Evolutionary conservation across 2,888 invertebrate genomes (phyloP).

Genomic region (Clitarchus hookeri): DNA sequence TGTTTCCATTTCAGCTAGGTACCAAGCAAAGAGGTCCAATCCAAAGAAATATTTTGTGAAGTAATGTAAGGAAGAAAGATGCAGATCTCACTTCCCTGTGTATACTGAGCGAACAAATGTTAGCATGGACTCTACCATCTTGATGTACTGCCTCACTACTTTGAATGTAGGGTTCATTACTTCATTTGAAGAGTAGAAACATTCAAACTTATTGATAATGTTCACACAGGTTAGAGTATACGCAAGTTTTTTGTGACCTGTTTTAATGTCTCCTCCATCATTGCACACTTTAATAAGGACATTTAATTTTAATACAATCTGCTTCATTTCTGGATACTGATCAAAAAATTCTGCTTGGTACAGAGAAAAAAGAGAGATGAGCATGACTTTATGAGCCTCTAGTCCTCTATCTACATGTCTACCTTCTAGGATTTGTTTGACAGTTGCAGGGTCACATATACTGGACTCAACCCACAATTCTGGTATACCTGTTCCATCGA

Average conservation of each 20-base stretch:
- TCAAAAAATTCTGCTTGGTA: not conserved
- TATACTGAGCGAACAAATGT: not conserved
- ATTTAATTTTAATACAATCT: not conserved
- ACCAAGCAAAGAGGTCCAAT: not conserved
- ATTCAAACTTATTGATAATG: not conserved
- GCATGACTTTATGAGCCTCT: conserved; percentile 12
- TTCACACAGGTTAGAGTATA: not conserved
- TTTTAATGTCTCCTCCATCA: not conserved
- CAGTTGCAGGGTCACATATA: not conserved
- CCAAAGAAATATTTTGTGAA: conserved; percentile 17
- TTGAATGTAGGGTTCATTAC: not conserved
- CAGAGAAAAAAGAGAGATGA: not conserved
- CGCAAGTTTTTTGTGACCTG: not conserved
- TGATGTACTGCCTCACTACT: conserved; percentile 2
- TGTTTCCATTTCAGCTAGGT: conserved; percentile 10
- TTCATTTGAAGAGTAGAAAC: not conserved
- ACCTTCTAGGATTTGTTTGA: conserved; percentile 6
- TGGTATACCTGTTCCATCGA: not conserved
- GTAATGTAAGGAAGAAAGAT: not conserved
- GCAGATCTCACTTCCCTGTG: conserved; percentile 5
- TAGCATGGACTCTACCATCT: conserved; percentile 18
- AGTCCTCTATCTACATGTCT: conserved; percentile 15
- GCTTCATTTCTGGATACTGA: not conserved
- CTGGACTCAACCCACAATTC: not conserved
- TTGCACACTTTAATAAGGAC: not conserved